Evolutionary conservation across 1,140 invertebrate species (phyloP).

Genomic region (Manduca sexta): DNA sequence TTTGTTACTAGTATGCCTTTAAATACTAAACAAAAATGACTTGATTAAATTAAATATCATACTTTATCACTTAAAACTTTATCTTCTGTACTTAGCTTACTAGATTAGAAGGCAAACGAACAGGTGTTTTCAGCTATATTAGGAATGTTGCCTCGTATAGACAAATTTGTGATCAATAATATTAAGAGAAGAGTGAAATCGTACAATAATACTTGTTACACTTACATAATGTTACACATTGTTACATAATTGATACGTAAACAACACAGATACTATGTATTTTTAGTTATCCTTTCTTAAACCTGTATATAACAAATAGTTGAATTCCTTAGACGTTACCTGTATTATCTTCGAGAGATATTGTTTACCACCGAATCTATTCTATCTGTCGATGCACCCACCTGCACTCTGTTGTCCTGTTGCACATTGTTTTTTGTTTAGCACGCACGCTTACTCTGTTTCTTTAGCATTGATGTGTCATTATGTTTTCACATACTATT

Average conservation of each 20-base stretch:
- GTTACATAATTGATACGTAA: constrained; percentile 59
- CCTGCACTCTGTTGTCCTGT: constrained; percentile 55
- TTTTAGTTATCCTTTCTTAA: constrained; percentile 45
- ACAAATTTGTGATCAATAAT: constrained; percentile 54
- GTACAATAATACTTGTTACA: constrained; percentile 68
- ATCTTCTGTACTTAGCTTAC: not conserved
- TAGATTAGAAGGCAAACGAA: not conserved
- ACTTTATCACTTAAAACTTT: not conserved
- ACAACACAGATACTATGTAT: constrained; percentile 45
- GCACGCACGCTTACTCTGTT: constrained; percentile 55
- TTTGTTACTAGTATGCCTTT: constrained; percentile 29
- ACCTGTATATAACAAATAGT: constrained; percentile 25
- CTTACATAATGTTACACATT: constrained; percentile 62
- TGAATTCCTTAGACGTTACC: constrained; percentile 14
- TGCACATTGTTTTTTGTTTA: constrained; percentile 48
- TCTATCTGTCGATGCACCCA: constrained; percentile 26
- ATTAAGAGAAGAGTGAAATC: constrained; percentile 61
- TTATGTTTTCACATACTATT: constrained; percentile 41
- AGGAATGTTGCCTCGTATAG: constrained; percentile 45
- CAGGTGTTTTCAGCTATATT: not conserved
- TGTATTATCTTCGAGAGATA: constrained; percentile 4
- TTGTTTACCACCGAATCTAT: constrained; percentile 17
- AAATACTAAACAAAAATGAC: not conserved
- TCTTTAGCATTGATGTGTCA: constrained; percentile 33
- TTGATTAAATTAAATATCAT: too few relatives aligned